Evolutionary conservation across 2,888 invertebrate species (phyloP), one percentile per base, ranked within the genome.

Genomic region (Drosophila formosana): DNA sequence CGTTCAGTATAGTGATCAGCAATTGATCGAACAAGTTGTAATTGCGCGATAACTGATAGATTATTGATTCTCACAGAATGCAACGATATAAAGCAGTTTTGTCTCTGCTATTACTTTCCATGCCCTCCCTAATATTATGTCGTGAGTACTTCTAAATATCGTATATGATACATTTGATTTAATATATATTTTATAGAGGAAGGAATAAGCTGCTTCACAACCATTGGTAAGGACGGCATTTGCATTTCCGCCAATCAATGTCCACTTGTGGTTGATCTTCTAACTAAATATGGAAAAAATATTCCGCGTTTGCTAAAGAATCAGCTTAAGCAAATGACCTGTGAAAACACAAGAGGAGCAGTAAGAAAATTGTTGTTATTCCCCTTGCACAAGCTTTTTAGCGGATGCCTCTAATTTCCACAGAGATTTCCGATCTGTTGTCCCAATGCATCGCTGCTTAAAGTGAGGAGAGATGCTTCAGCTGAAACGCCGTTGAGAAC

Each of bases 191-290:
- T 49, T 73, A 57, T 26, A 83, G 83, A 83, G 57, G n/a, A 53
- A 26, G 69, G 64, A 32, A 62, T 39, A 18, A 72, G 65, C 23
- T 84, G 83, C 26, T 13, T 23, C 9, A 73, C 72, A 1, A 60
- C 75, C 25, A 9, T 1, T 4, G 62, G 68, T 0, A 26, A 58
- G 4, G 0, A 46, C 0, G 89, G 89, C 9, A 50, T 28, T 9
- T 84, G 83, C 53, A 52, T 84, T n/a, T 72, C 70, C 0, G 30
- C 55, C n/a, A 25, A 32, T 28, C 52, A 86, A 23, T 84, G 83
- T 13, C 30, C 66, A 4, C 71, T 72, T 11, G 55, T 86, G 0
- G 18, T 8, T 18, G 68, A 72, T 23, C 32, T 84, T 1, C 23
- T 43, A 4, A 11, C 18, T 3, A 60, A 7, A 23, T 88, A 75